Evolutionary conservation across 2,797 vertebrate genomes (phyloP).

Genomic region (Urocyon cinereoargenteus): DNA sequence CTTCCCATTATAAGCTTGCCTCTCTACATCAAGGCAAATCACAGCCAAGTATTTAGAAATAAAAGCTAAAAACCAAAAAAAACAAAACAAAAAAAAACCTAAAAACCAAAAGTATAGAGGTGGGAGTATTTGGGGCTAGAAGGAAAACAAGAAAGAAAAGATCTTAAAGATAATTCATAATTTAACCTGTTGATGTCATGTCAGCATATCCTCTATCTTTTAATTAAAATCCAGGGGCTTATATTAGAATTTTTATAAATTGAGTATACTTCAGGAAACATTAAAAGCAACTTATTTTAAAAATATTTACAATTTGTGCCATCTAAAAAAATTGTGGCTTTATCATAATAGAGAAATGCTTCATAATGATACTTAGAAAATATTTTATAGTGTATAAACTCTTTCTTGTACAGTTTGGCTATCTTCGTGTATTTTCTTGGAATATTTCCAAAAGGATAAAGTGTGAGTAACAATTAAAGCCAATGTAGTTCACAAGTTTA

Average conservation of each 20-base stretch:
- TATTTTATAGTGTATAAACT: background rate
- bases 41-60: slow-evolving; percentile 2
- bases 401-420: background rate
- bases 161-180: background rate
- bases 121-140: background rate
- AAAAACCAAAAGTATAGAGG: background rate
- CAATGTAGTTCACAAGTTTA: background rate
- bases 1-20: background rate
- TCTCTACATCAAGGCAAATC: background rate
- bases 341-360: background rate
- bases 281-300: background rate
- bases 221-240: background rate
- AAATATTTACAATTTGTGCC: background rate
- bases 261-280: background rate
- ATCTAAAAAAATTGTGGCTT: background rate
- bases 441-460: slow-evolving; percentile 14
- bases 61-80: background rate
- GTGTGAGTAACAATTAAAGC: background rate
- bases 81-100: slow-evolving; percentile 6
- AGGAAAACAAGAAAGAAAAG: slow-evolving; percentile 21
- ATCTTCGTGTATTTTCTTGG: background rate
- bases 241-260: background rate
- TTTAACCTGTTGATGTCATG: background rate
- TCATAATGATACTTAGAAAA: background rate
- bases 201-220: background rate